Evolutionary conservation across 2,797 vertebrate genomes (phyloP), one percentile per base, ranked within the genome.

Genomic region (Sciaenops ocellatus): DNA sequence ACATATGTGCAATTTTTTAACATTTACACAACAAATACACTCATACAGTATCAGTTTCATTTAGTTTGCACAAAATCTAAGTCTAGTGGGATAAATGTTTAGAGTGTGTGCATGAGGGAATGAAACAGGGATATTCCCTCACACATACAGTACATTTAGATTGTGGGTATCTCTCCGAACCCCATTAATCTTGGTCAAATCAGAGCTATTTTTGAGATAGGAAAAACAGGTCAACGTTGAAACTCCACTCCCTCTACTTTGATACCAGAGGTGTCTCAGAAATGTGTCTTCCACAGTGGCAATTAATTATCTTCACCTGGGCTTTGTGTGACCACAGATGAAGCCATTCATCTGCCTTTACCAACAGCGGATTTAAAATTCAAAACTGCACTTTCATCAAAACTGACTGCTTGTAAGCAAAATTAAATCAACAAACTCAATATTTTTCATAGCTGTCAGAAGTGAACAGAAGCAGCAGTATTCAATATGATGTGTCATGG

Each of bases 151-250:
- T 76, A 84, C 77, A 80, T 85, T 90, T 85, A 91, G 89, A 90
- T 64, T 86, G 90, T 89, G 84, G 80, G 78, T 84, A 86, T 91
- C 50, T 84, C 79, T 80, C 79, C 79, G 70, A 87, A 91, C 54
- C 86, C 84, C 92, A 96, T 95, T 95, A 85, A 95, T 96, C 95
- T 94, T 94, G 91, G 80, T 95, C 93, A 90, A 89, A 93, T 93
- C 89, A 91, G 92, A 94, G 94, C 94, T 96, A 95, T 96, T 96
- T 94, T 94, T 95, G 93, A 95, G 91, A 83, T 83, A 90, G 84
- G 63, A 93, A 93, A 96, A 96, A 86, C 94, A 90, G 94, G 95
- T 95, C 94, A 95, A 90, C 74, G 85, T 91, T 87, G 89, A 93
- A 92, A 91, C 92, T 90, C 90, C 76, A 82, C 79, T 89, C 72